Conservation (phyloP, 2,797 vertebrate genomes). For the Gymnothorax javanicus region DNA sequence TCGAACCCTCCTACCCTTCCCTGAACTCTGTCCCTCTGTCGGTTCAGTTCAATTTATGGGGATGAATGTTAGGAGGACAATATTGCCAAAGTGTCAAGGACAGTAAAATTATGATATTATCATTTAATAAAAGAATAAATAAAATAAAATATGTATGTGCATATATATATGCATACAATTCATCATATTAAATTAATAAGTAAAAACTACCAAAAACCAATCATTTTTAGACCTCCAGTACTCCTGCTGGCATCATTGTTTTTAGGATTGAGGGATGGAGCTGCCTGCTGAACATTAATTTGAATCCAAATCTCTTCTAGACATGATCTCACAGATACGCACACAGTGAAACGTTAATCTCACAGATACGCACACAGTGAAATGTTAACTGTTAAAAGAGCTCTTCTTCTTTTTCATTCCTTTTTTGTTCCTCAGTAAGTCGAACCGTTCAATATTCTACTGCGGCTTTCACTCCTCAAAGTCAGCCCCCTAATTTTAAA, state of each 20-base stretch:
- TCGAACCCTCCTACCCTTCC: not conserved
- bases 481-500: conserved; percentile 19
- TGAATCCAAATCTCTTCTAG: not conserved
- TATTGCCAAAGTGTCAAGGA: too few relatives aligned
- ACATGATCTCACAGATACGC: not conserved
- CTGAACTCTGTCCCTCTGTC: not conserved
- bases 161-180: too few relatives aligned
- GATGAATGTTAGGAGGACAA: too few relatives aligned
- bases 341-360: too few relatives aligned
- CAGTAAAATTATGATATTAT: too few relatives aligned
- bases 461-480: conserved; percentile 15
- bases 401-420: not conserved
- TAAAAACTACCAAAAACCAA: not conserved
- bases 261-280: not conserved
- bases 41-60: not conserved
- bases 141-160: too few relatives aligned
- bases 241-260: not conserved
- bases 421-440: not conserved
- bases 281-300: not conserved
- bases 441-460: not conserved
- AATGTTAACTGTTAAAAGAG: too few relatives aligned
- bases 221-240: not conserved
- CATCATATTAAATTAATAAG: too few relatives aligned
- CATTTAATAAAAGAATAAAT: too few relatives aligned
- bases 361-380: too few relatives aligned